Evolutionary conservation across 2,797 vertebrate species (phyloP), one percentile per base, ranked within the genome.

Genomic region (Clangula hyemalis): DNA sequence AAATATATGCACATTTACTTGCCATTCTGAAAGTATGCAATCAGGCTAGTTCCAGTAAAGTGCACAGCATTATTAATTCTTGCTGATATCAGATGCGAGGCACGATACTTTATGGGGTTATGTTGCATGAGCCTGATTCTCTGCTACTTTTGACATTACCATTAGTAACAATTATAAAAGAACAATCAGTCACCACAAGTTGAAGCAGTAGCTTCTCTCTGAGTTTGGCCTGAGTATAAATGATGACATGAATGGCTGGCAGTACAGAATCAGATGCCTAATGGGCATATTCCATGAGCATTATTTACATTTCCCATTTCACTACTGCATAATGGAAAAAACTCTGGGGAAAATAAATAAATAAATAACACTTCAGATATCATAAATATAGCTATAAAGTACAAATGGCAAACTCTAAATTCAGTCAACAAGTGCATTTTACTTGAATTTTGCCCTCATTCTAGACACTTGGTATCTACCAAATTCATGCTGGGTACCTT

Each of bases 1-100:
- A 77, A 91, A 92, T 51, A 57, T 61, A 93, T 94, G 65, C 61
- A 90, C 54, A 91, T 87, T 87, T 65, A 89, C 94, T 89, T 92
- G 20, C 47, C 65, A 62, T 80, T 83, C 82, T 43, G 64, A 64
- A 74, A 68, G 27, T 51, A 22, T 10, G 18, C 12, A 27, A 14
- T 77, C 49, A 32, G 30, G 32, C 32, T 80, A 57, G 30, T 79
- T 71, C 25, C 61, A 58, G 28, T n/a, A 43, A 53, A 10, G 16
- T 57, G 20, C 22, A 51, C 19, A 79, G 6, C 11, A 47, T 25
- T 49, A 43, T 54, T 60, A 38, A 47, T 61, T 68, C 69, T 58
- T 65, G 22, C 38, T 89, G 53, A 82, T 13, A 30, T 47, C 3
- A 5, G 7, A 27, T 57, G 7, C 2, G 9, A 73, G 16, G 21